Evolutionary conservation across 2,113 vertebrate species (phyloP), one percentile per base, ranked within the genome.

Genomic region (Deroptyus accipitrinus): DNA sequence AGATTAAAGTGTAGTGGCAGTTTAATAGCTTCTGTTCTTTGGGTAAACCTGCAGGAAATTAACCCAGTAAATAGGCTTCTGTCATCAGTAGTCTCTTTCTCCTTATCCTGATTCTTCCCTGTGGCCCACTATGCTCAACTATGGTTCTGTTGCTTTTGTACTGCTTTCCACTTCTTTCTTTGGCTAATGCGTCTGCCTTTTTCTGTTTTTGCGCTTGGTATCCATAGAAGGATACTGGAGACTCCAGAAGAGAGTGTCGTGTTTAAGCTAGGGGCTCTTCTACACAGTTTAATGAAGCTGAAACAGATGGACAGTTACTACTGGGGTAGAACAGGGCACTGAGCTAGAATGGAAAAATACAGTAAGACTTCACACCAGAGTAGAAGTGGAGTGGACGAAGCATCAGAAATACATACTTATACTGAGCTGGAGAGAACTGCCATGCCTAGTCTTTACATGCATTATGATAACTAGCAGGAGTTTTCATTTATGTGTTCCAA

Each of bases 61-160:
- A 90, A 86, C 31, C 17, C 46, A 52, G 14, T 62, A 86, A 85
- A 80, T 30, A 33, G 62, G 6, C 22, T 77, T 27, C 39, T 54
- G 17, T 66, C 41, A 30, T 69, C 67, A 76, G 28, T 41, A 52
- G 55, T 77, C 18, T 23, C 63, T 88, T 89, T 49, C 27, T 79
- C 27, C 27, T 83, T 57, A 17, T 24, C 0, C 1, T 44, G 44
- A 19, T 35, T 91, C 68, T 88, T 72, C 30, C 22, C 12, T 72
- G 10, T 51, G 16, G 41, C 61, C 49, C 8, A 1, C n/a, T 57
- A 1, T 16, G 33, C 0, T 1, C 61, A 88, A 2, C 51, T 42
- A 13, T 0, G 1, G 27, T 81, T 67, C n/a, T 88, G 25, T 51
- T 91, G 46, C 54, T 92, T 7, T 52, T 28, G 14, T 17, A 6